Evolutionary conservation across 1,140 invertebrate genomes (phyloP).

Genomic region (Gryllus bimaculatus): DNA sequence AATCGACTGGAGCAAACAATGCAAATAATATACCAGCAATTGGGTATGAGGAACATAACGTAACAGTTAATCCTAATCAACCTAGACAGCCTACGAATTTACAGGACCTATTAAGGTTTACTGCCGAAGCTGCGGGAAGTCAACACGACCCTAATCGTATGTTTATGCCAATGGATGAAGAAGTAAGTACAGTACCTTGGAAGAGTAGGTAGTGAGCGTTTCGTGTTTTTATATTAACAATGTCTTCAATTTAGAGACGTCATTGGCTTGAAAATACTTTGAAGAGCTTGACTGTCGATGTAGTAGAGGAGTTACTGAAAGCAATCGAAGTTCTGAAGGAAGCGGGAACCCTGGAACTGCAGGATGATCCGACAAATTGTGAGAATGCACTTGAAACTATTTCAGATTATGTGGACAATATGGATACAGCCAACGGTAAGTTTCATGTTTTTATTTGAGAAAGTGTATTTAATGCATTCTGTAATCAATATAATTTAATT

Average conservation of each 20-base stretch:
- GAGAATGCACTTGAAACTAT: constrained; percentile 49
- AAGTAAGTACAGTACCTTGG: constrained; percentile 34
- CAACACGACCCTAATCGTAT: constrained; percentile 33
- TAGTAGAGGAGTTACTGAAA: constrained; percentile 50
- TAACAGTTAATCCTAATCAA: constrained; percentile 28
- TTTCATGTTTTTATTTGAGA: constrained; percentile 6
- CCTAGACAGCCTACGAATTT: constrained; percentile 37
- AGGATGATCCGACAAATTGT: constrained; percentile 42
- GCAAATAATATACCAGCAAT: constrained; percentile 10
- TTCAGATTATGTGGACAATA: constrained; percentile 52
- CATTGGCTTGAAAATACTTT: constrained; percentile 59
- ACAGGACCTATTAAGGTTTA: constrained; percentile 50
- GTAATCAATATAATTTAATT: too few species aligned
- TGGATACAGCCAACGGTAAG: constrained; percentile 62
- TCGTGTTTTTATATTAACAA: constrained; percentile 12
- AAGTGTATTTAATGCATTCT: too few species aligned
- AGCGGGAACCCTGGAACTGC: constrained; percentile 39
- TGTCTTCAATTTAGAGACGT: constrained; percentile 44
- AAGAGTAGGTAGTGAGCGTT: constrained; percentile 8
- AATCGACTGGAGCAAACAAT: constrained; percentile 10
- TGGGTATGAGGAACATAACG: constrained; percentile 11
- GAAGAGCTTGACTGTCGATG: constrained; percentile 51
- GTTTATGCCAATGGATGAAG: constrained; percentile 44
- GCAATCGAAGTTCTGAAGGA: constrained; percentile 47
- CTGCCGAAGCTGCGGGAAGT: constrained; percentile 47